A percentile compares a stretch with the other conserved stretches of the same genome.
Evolutionary conservation across 2,888 invertebrate species (phyloP).

Genomic region (Euplagia quadripunctaria): DNA sequence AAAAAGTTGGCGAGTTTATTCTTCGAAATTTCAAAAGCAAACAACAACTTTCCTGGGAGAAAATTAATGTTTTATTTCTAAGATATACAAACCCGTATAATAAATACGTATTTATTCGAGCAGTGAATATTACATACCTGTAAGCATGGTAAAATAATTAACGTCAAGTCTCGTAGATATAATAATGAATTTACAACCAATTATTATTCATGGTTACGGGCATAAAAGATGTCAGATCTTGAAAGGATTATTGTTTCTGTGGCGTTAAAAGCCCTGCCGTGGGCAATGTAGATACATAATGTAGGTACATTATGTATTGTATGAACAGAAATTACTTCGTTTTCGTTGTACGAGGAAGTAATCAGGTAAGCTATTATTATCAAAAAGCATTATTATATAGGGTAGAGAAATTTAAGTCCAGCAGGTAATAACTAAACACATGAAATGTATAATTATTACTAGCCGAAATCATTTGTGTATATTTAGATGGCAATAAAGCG

Average conservation of each 20-base stretch:
- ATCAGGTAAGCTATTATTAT: too few relatives aligned
- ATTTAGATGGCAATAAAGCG: not conserved
- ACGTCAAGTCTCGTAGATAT: slow-evolving; percentile 9
- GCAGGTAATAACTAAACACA: not conserved
- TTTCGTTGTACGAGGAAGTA: too few relatives aligned
- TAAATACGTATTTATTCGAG: slow-evolving; percentile 18
- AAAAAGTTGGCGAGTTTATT: slow-evolving; percentile 35
- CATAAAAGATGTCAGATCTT: slow-evolving; percentile 1
- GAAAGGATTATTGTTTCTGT: not conserved
- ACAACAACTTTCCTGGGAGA: slow-evolving; percentile 20
- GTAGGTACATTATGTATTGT: too few relatives aligned
- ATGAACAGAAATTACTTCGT: too few relatives aligned
- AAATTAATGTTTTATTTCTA: slow-evolving; percentile 27
- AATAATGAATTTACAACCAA: slow-evolving; percentile 12
- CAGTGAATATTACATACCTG: slow-evolving; percentile 12
- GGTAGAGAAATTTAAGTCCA: not conserved
- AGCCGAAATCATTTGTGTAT: not conserved
- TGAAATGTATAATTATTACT: not conserved
- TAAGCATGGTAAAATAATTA: slow-evolving; percentile 14
- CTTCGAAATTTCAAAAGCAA: slow-evolving; percentile 21
- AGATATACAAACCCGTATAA: slow-evolving; percentile 12
- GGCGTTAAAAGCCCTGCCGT: not conserved
- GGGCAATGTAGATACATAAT: not conserved
- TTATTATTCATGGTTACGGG: slow-evolving; percentile 11
- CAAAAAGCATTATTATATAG: not conserved